These are phyloP conservation scores for Antheraea pernyi DNA, from an alignment of 1,140 invertebrate genomes.

Conservation along the genomic window DNA sequence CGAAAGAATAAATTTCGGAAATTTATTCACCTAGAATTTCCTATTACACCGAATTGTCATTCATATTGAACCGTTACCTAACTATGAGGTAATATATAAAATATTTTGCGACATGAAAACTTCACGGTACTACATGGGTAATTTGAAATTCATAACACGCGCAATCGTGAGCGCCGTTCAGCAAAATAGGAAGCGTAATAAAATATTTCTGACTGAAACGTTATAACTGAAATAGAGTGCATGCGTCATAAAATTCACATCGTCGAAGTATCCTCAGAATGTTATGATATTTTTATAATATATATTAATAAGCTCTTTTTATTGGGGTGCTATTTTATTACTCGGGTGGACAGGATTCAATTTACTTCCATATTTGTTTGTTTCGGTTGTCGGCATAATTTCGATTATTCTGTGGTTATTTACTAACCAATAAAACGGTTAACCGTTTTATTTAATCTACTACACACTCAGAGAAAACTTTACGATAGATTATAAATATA, in stretches of 20 bases:
- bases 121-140: constrained; percentile 31
- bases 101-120: constrained; percentile 33
- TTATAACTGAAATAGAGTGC: constrained; percentile 70
- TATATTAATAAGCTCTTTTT: constrained; percentile 23
- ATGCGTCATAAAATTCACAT: constrained; percentile 48
- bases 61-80: constrained; percentile 20
- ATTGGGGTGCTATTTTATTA: constrained; percentile 13
- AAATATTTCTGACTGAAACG: constrained; percentile 68
- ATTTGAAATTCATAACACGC: constrained; percentile 64
- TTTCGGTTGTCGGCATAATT: not conserved
- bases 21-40: not conserved
- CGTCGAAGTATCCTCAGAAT: constrained; percentile 22
- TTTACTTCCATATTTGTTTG: constrained; percentile 3
- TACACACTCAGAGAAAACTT: not conserved
- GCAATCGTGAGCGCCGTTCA: constrained; percentile 56
- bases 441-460: not conserved
- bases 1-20: not conserved
- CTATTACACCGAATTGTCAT: constrained; percentile 19
- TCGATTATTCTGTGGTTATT: not conserved
- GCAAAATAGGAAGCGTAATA: constrained; percentile 70
- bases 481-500: too few species aligned
- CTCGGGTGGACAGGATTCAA: not conserved
- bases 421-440: not conserved
- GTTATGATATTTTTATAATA: constrained; percentile 24
- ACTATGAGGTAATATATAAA: constrained; percentile 29